Evolutionary conservation across 2,113 vertebrate species (phyloP), one percentile per base, ranked within the genome.

Genomic region (Motacilla alba): DNA sequence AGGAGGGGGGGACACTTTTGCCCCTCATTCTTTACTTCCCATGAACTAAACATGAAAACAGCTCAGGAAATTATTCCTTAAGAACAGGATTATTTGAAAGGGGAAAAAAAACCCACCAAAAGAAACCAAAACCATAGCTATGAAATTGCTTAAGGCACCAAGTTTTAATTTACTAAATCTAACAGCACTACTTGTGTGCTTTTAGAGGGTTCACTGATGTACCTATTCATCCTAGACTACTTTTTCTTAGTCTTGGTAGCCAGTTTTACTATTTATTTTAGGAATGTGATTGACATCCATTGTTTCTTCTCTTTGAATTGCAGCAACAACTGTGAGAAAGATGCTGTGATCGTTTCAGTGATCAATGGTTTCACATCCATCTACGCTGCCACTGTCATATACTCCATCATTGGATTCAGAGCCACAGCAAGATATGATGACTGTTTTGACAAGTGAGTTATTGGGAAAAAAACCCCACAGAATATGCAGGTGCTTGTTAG

Each of bases 351-450:
- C 6, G 98, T 99, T 90, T 99, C 99, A 22, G 31, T 99, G 87
- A 98, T 99, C 95, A 99, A 99, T 3, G 99, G 99, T 56, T 98
- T 98, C 98, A 99, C 99, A 2, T 99, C 99, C 0, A 87, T 99
- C 68, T 99, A 98, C 11, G 98, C 99, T 0, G 99, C 99, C 20
- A 99, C 98, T 0, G 99, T 99, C 50, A 98, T 99, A 83, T 99
- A 99, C 67, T 99, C 99, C 86, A 99, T 99, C 97, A 99, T 99
- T 6, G 99, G 99, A 78, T 99, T 99, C 98, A 98, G 99, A 11
- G 99, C 99, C 88, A 99, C 98, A 0, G 89, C 99, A 73, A 98
- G 98, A 74, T 99, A 91, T 2, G 99, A 99, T 2, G 98, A 98
- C 52, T 99, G 99, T 58, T 64, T 99, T 27, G 84, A 73, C 83